Conservation (phyloP, 2,113 vertebrate species). For the Mustelus asterias region DNA sequence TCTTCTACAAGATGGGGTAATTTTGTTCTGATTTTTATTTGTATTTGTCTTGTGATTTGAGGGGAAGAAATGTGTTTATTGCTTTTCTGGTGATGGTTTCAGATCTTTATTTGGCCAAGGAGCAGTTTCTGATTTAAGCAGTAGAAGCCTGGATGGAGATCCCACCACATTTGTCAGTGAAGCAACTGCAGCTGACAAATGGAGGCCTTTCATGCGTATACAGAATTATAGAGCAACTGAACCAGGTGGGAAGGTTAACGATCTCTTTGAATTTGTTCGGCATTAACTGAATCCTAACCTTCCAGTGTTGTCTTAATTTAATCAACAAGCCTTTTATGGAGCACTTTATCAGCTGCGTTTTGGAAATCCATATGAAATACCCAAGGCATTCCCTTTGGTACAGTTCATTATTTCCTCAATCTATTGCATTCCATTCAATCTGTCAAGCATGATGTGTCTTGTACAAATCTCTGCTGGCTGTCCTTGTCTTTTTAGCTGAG, state of each 20-base stretch:
- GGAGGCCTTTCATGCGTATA: background rate
- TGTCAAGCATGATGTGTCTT: background rate
- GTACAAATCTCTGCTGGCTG: background rate
- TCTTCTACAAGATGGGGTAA: background rate
- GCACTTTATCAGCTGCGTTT: background rate
- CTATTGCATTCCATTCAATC: background rate
- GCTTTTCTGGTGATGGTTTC: background rate
- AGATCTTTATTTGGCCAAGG: slow-evolving; percentile 26
- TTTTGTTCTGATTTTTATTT: background rate
- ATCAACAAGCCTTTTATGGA: background rate
- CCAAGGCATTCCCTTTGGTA: background rate
- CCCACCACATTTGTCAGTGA: background rate
- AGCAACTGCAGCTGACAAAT: slow-evolving; percentile 10
- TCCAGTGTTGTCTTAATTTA: background rate
- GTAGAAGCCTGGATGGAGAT: slow-evolving; percentile 12
- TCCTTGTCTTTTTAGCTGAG: background rate
- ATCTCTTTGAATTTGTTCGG: background rate
- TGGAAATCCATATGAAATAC: background rate
- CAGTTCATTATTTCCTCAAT: background rate
- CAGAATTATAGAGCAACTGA: slow-evolving; percentile 14
- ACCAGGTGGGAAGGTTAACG: background rate
- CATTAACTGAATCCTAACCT: background rate
- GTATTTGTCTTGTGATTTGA: background rate
- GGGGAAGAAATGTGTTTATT: background rate
- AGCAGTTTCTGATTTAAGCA: slow-evolving; percentile 9